Percentiles rank a stretch among this genome's conserved stretches.
phyloP scores from a whole-genome alignment of 2,113 vertebrate species.

The Thermophis baileyi region DNA sequence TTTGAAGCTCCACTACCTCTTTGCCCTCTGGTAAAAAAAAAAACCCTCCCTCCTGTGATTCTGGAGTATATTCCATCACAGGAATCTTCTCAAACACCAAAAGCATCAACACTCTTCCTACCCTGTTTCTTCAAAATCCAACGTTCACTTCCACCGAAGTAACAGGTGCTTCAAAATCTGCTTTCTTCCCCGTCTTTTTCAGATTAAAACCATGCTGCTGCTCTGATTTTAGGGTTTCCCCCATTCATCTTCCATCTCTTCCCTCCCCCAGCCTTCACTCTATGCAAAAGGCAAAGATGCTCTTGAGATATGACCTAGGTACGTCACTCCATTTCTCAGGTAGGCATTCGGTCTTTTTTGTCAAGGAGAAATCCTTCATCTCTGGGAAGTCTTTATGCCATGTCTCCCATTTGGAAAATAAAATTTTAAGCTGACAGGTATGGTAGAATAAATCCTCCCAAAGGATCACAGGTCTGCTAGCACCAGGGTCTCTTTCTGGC shows the following conservation, averaged over 20 bases:
- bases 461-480: slow-evolving; percentile 48
- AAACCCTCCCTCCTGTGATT: no score
- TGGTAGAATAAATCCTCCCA: slow-evolving; percentile 60
- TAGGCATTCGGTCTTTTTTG: slow-evolving; percentile 2
- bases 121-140: background rate
- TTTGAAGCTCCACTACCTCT: no score
- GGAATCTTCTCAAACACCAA: background rate
- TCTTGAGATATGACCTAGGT: background rate
- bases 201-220: background rate
- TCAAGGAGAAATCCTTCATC: slow-evolving; percentile 34
- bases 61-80: no score
- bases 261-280: no score
- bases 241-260: background rate
- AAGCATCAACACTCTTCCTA: background rate
- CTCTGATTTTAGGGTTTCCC: background rate
- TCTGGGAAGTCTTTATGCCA: slow-evolving; percentile 5
- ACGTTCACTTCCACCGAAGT: background rate
- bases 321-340: background rate
- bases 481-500: slow-evolving; percentile 40
- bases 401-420: slow-evolving; percentile 48
- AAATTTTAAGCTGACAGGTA: slow-evolving; percentile 51
- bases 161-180: background rate
- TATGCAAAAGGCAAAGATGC: background rate
- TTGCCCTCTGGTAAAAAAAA: no score
- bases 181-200: background rate